These are phyloP conservation scores for Oenanthe oenanthe DNA, from an alignment of 2,113 vertebrate genomes.

Conservation along the genomic window DNA sequence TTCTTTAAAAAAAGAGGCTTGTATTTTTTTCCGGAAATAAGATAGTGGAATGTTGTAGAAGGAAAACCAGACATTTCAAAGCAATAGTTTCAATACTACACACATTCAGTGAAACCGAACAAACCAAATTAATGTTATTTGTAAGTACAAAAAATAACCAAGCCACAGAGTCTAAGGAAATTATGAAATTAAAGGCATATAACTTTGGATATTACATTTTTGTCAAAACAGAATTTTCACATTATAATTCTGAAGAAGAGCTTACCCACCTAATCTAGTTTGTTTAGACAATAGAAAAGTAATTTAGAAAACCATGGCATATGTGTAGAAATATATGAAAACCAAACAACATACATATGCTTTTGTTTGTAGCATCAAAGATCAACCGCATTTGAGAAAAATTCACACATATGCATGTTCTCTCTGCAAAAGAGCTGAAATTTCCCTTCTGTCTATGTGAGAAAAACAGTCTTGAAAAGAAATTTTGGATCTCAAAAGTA, in stretches of 20 bases:
- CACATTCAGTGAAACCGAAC: not conserved
- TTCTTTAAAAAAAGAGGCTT: not conserved
- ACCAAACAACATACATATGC: not conserved
- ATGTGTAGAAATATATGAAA: not conserved
- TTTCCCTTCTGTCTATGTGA: not conserved
- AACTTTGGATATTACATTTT: not conserved
- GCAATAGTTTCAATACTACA: not conserved
- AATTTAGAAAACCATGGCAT: not conserved
- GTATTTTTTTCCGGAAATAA: not conserved
- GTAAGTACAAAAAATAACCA: not conserved
- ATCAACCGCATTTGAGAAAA: not conserved
- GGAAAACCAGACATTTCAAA: not conserved
- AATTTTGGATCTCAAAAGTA: not conserved
- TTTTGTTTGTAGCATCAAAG: not conserved
- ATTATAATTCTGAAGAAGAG: not conserved
- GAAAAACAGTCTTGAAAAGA: not conserved
- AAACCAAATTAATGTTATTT: not conserved
- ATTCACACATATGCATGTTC: not conserved
- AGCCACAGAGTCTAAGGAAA: not conserved
- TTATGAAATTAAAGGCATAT: not conserved
- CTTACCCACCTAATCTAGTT: not conserved
- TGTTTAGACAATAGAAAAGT: not conserved
- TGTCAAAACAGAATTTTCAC: not conserved
- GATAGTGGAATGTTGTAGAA: not conserved
- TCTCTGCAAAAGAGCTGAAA: not conserved